A percentile compares a stretch with the other conserved stretches of the same genome.
Evolutionary conservation across 2,797 vertebrate genomes (phyloP).

Genomic region (Mastacembelus armatus): DNA sequence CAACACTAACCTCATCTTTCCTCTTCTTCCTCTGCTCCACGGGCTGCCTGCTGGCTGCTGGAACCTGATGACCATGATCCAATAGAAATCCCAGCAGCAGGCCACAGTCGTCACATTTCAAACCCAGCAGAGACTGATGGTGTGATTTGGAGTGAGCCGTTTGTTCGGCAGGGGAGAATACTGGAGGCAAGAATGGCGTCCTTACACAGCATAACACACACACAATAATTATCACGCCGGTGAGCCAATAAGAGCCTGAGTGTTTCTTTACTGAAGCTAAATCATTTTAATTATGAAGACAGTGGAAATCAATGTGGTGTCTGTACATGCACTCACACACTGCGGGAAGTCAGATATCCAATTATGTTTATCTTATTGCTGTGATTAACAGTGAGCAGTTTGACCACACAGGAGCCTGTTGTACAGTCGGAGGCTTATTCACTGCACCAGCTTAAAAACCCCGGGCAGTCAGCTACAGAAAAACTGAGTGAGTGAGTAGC

Average conservation of each 20-base stretch:
- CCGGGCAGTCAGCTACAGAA: not conserved
- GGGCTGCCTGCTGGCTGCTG: conserved; percentile 14
- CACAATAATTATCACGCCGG: conserved; percentile 49
- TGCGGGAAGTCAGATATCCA: conserved; percentile 68
- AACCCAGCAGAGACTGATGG: conserved; percentile 59
- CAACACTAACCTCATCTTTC: conserved; percentile 15
- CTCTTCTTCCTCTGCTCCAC: not conserved
- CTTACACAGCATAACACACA: conserved; percentile 45
- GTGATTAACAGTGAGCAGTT: conserved; percentile 60
- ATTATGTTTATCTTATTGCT: conserved; percentile 69
- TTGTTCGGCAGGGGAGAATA: conserved; percentile 45
- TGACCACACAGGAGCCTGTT: conserved; percentile 49
- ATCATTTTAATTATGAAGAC: conserved; percentile 75
- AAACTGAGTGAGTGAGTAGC: not conserved
- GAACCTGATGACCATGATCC: conserved; percentile 58
- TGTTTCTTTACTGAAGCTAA: conserved; percentile 61
- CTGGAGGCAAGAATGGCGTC: conserved; percentile 13
- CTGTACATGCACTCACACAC: conserved; percentile 56
- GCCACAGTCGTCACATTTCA: conserved; percentile 59
- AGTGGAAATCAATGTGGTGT: conserved; percentile 74
- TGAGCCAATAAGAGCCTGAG: conserved; percentile 48
- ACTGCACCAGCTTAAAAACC: conserved; percentile 15
- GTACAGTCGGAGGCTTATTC: conserved; percentile 1
- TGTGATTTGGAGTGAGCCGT: conserved; percentile 45
- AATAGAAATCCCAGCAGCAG: conserved; percentile 72